phyloP scores from a whole-genome alignment of 2,888 invertebrate genomes.

The Phengaris arion region DNA sequence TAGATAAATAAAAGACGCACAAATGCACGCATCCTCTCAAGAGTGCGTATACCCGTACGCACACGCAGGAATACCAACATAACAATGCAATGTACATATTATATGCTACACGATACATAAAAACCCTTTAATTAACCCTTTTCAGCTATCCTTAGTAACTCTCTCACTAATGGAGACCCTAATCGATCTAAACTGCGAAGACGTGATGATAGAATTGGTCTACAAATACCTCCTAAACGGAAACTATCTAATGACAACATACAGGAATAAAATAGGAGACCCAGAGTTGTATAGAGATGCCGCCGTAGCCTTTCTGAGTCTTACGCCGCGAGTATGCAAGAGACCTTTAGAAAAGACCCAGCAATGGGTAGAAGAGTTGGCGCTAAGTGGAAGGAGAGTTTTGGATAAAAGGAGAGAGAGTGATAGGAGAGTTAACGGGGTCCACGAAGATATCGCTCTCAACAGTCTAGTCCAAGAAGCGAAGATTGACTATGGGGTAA shows the following conservation, averaged over 20 bases:
- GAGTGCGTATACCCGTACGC: neutral
- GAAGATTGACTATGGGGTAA: constrained; percentile 70
- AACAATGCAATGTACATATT: neutral
- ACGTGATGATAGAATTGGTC: constrained; percentile 94
- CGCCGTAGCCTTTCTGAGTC: constrained; percentile 59
- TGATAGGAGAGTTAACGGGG: constrained; percentile 58
- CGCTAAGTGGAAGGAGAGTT: constrained; percentile 56
- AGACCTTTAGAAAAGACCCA: constrained; percentile 60
- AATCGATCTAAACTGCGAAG: constrained; percentile 95
- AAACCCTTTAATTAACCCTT: neutral
- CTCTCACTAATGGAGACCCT: constrained; percentile 94
- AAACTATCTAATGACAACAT: constrained; percentile 57
- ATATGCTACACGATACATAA: neutral
- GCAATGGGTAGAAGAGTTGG: constrained; percentile 65
- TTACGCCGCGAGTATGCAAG: constrained; percentile 82
- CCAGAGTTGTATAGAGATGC: constrained; percentile 66
- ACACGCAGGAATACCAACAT: neutral
- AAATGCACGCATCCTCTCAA: neutral
- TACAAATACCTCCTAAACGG: constrained; percentile 86
- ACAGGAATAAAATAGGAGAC: constrained; percentile 56
- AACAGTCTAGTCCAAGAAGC: constrained; percentile 65
- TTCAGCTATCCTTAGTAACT: constrained; percentile 90
- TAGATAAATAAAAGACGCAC: too few relatives aligned
- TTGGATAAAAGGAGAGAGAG: constrained; percentile 57
- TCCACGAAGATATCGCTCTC: constrained; percentile 66